phyloP scores from a whole-genome alignment of 2,113 vertebrate species.

The Scolopax mira region DNA sequence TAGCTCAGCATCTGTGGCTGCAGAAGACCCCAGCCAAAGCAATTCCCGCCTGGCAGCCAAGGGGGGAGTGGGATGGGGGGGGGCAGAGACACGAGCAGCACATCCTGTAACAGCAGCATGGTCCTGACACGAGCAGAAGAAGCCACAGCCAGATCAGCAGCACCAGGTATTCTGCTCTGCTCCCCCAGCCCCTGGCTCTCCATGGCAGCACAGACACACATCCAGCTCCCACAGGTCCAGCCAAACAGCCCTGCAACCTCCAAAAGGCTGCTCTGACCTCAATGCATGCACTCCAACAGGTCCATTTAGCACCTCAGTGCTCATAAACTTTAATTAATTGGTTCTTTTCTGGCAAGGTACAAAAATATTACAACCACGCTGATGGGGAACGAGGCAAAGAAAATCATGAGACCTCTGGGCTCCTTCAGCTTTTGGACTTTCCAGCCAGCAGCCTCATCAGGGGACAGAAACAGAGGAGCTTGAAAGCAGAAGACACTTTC shows the following conservation, averaged over 20 bases:
- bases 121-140: not conserved
- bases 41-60: not conserved
- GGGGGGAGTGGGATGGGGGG: not conserved
- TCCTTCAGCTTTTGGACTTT: not conserved
- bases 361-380: not conserved
- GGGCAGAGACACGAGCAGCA: not conserved
- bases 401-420: not conserved
- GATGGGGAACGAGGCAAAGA: not conserved
- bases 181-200: not conserved
- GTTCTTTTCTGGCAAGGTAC: not conserved
- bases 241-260: not conserved
- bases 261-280: not conserved
- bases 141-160: not conserved
- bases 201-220: fast-evolving
- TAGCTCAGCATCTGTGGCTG: not conserved
- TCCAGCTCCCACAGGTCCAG: fast-evolving
- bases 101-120: fast-evolving
- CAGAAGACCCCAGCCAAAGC: not conserved
- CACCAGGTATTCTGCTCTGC: not conserved
- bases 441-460: not conserved
- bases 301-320: not conserved
- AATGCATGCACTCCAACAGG: not conserved
- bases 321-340: not conserved
- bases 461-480: not conserved
- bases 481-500: not conserved